Evolutionary conservation across 2,797 vertebrate genomes (phyloP).

Genomic region (Semotilus atromaculatus): DNA sequence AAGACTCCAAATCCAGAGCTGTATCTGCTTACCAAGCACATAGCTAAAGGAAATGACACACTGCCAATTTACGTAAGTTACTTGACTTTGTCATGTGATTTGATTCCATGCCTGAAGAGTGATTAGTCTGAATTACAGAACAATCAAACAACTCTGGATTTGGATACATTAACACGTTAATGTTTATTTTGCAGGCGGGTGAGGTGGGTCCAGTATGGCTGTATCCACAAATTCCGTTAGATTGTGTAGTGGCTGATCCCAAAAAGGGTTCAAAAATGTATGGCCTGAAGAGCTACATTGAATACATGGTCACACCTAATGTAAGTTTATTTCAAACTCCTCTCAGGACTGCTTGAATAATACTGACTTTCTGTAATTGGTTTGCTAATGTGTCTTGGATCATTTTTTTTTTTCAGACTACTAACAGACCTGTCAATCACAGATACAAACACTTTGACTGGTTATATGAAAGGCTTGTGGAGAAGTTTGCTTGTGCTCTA

Average conservation of each 20-base stretch:
- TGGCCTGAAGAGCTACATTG: constrained; percentile 93
- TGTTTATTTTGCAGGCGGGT: constrained; percentile 74
- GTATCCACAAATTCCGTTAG: constrained; percentile 85
- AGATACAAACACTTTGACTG: constrained; percentile 96
- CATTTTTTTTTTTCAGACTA: constrained; percentile 75
- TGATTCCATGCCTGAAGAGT: neutral
- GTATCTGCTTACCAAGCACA: constrained; percentile 85
- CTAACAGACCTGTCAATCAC: constrained; percentile 90
- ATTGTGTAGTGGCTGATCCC: constrained; percentile 89
- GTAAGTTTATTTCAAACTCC: constrained; percentile 73
- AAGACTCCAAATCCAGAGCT: constrained; percentile 87
- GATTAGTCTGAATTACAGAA: neutral
- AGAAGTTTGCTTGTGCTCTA: constrained; percentile 88
- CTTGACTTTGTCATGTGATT: neutral
- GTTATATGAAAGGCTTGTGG: constrained; percentile 89
- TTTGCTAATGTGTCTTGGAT: constrained; percentile 2
- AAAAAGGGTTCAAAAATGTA: constrained; percentile 93
- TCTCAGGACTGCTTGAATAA: neutral
- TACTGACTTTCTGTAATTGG: neutral
- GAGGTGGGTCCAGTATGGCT: constrained; percentile 92
- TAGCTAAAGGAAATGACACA: constrained; percentile 84
- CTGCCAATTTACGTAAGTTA: constrained; percentile 86
- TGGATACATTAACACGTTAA: neutral
- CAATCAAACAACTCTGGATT: neutral
- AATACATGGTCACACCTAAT: constrained; percentile 88